Base-by-base conservation (phyloP, 2,113 vertebrate genomes). In the Peromyscus californicus region DNA sequence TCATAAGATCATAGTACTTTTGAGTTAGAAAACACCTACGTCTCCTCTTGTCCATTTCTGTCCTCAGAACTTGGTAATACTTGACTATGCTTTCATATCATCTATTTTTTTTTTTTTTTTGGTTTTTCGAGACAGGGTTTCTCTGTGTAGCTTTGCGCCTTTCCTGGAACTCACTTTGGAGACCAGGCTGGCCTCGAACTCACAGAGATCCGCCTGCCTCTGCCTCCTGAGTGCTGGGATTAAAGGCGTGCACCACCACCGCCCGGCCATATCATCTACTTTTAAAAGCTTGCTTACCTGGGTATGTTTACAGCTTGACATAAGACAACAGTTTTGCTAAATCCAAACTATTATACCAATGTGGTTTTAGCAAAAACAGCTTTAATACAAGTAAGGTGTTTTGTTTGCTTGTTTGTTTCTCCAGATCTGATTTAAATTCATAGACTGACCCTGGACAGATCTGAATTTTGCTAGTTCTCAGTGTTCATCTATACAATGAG, bases 361-460 rank as follows among this genome's bases (percentile, higher is more conserved):
- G 65, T 76, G 65, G 42, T 84, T 94, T 95, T 69, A 90, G 54
- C 9, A 29, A 67, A 96, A 90, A 74, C 0, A 95, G 29, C 4
- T 74, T 78, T 84, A 59, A 93, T 80, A 91, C 51, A 93, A 87
- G 91, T 90, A 54, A 88, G 16, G 0, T 63, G 16, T 59, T 45
- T 33, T 33, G 12, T 86, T 17, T 85, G 51, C 69, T 31, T 88
- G 21, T 24, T 85, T 63, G 16, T 86, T 82, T 75, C 78, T 76
- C 13, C 13, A 86, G 21, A 36, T 97, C 42, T 93, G 87, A 79
- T 87, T 96, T 95, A 95, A 93, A 95, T 90, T 92, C 63, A 83
- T n/a, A 39, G 31, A 59, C 36, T 79, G 33, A 86, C n/a, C 24
- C 22, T 91, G 19, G 45, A 79, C 12, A 78, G 72, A 26, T 51